These are phyloP conservation scores for Cephalopachus bancanus DNA, from an alignment of 2,797 vertebrate genomes.

Conservation along the genomic window DNA sequence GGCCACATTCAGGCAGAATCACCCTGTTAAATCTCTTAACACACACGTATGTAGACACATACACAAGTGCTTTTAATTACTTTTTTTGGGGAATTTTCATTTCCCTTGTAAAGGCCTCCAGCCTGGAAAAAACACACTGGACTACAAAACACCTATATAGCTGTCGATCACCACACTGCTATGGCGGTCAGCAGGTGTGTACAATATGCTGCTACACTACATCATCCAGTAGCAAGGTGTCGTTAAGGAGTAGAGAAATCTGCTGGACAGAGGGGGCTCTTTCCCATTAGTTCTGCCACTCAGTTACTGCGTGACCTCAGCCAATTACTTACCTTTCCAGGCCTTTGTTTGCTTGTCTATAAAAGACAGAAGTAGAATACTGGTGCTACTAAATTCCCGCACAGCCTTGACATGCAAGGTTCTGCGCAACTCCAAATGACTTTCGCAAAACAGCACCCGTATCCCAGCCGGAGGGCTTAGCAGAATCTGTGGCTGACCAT, in stretches of 20 bases:
- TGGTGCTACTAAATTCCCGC: constrained; percentile 29
- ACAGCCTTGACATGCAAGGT: constrained; percentile 18
- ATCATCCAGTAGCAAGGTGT: neutral
- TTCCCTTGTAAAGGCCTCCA: constrained; percentile 57
- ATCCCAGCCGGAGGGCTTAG: constrained; percentile 35
- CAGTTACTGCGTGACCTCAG: neutral
- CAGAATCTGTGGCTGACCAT: constrained; percentile 73
- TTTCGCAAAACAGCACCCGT: constrained; percentile 55
- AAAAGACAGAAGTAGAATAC: constrained; percentile 52
- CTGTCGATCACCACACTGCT: constrained; percentile 9
- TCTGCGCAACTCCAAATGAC: constrained; percentile 70
- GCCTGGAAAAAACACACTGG: neutral
- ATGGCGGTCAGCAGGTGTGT: neutral
- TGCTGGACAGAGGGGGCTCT: neutral
- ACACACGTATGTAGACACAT: neutral
- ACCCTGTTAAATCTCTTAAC: neutral
- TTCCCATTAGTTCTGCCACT: neutral
- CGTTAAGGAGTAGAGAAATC: neutral
- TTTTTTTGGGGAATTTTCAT: constrained; percentile 39
- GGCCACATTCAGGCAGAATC: neutral
- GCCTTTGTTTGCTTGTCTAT: constrained; percentile 56
- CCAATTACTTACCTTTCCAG: neutral
- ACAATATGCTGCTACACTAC: neutral
- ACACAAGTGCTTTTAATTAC: neutral
- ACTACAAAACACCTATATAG: neutral